Conservation (phyloP, 2,888 invertebrate genomes). For the Sicus ferrugineus region DNA sequence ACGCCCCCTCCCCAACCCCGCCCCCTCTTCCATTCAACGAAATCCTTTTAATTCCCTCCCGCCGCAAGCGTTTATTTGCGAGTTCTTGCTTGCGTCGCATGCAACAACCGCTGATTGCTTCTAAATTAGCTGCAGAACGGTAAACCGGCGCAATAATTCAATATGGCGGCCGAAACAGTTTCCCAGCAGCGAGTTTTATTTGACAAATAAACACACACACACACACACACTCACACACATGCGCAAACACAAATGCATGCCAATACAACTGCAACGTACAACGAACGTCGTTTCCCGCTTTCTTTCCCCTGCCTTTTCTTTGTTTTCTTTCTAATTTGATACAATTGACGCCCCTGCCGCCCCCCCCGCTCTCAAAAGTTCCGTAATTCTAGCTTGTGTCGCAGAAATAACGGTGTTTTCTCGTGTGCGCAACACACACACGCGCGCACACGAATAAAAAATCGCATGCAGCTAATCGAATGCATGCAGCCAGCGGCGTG, state of each 20-base stretch:
- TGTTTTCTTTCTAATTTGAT: slow-evolving; percentile 2
- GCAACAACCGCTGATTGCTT: slow-evolving; percentile 44
- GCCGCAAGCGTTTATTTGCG: too few species aligned
- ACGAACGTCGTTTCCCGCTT: slow-evolving; percentile 1
- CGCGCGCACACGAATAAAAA: too few species aligned
- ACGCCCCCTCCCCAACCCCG: slow-evolving; percentile 5
- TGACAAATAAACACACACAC: slow-evolving; percentile 20
- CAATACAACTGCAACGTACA: slow-evolving; percentile 18
- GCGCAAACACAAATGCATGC: not conserved
- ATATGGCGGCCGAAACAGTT: slow-evolving; percentile 27
- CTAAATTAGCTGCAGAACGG: slow-evolving; percentile 41
- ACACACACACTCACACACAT: slow-evolving; percentile 8
- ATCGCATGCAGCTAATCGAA: slow-evolving; percentile 38
- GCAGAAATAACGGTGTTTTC: slow-evolving; percentile 30
- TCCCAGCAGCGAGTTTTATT: slow-evolving; percentile 9
- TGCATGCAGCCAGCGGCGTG: slow-evolving; percentile 5
- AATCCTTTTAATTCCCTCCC: not conserved
- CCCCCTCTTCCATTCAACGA: not conserved
- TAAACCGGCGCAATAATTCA: slow-evolving; percentile 29
- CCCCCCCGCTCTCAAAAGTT: not conserved
- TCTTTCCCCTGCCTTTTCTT: not conserved
- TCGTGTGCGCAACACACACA: too few species aligned
- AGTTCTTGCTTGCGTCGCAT: slow-evolving; percentile 38
- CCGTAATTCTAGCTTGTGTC: slow-evolving; percentile 23
- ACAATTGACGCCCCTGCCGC: slow-evolving; percentile 6